Evolutionary conservation across 2,888 invertebrate species (phyloP).

Genomic region (Periphyllus acericola): DNA sequence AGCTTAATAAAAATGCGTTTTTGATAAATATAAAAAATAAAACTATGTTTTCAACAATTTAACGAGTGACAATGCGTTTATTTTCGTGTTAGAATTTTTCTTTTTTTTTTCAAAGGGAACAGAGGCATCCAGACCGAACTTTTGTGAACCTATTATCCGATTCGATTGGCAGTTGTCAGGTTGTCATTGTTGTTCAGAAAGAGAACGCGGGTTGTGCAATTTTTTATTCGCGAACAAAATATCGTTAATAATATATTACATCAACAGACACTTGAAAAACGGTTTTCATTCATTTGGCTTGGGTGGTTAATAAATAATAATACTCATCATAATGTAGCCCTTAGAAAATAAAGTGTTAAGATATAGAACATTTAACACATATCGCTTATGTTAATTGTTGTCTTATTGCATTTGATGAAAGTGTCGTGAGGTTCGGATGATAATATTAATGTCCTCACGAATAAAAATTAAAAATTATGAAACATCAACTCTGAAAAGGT

Average conservation of each 20-base stretch:
- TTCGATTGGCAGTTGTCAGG: neutral
- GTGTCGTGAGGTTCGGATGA: no score
- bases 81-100: neutral
- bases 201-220: neutral
- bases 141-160: neutral
- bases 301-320: neutral
- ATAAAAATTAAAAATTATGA: no score
- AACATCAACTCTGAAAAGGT: no score
- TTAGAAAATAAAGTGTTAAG: neutral
- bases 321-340: neutral
- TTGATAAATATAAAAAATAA: constrained; percentile 58
- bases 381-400: no score
- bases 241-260: neutral
- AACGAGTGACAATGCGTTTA: constrained; percentile 20
- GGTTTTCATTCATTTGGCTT: neutral
- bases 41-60: constrained; percentile 46
- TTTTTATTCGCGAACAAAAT: neutral
- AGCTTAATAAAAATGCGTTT: constrained; percentile 22
- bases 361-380: no score
- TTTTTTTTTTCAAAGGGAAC: neutral
- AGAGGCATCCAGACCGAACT: neutral
- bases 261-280: neutral
- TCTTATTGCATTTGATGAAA: no score
- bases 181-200: neutral
- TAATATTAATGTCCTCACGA: no score